Base-by-base conservation (phyloP, 1,140 invertebrate species). In the Nephila pilipes region DNA sequence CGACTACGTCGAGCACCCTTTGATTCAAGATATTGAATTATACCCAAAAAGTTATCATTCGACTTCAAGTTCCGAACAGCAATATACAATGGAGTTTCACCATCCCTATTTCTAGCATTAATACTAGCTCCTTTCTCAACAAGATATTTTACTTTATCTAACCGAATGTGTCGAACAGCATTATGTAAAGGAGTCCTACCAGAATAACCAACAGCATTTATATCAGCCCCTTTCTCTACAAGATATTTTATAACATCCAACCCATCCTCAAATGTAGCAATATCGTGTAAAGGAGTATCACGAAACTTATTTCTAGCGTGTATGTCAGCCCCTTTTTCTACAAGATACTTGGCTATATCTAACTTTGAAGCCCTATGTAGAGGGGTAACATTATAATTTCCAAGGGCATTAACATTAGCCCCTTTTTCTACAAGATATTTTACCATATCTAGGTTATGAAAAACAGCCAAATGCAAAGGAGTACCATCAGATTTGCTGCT, bases 161-260 rank as follows among this genome's bases (percentile, higher is more conserved):
- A 69, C 20, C 65, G 6, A 10, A 29, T 29, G 22, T 6, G 22
- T 69, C 65, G 5, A 5, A 69, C 65, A 10, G 65, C 65, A 10
- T 69, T 22, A 69, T 69, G 65, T 6, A 69, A 20, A 6, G 65
- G 65, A 20, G 65, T 69, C 22, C 22, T 69, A 69, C 65, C 65
- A 5, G 6, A 6, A n/a, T 69, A 10, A 69, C 63, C 85, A 5
- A 88, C n/a, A 32, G 60, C 85, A 65, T 88, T 32, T 32, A 75
- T 12, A 4, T 75, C 22, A 3, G 65, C 65, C 16, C 65, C 65
- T n/a, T 75, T 75, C 10, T 32, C n/a, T 25, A 69, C 65, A 22
- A 75, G n/a, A 22, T 22, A 75, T 75, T 75, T 69, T n/a, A 75
- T n/a, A 22, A 75, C 29, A 3, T 75, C 65, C n/a, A 75, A 75